Evolutionary conservation across 2,113 vertebrate genomes (phyloP).

Genomic region (Sebastes schlegelii): DNA sequence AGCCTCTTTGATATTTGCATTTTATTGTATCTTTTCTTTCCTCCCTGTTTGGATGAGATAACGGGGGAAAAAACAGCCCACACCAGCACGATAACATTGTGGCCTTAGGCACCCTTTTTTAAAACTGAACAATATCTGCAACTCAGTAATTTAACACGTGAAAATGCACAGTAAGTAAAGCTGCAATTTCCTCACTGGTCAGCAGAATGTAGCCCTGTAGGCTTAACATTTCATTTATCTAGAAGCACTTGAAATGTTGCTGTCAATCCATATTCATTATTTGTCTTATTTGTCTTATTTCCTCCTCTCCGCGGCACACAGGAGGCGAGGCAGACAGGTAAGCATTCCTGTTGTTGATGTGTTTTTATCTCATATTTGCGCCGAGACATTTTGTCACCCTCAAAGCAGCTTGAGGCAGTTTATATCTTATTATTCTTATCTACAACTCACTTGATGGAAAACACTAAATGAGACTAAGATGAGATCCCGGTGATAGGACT

Average conservation of each 20-base stretch:
- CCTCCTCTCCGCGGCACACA: constrained; percentile 54
- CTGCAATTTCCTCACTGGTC: constrained; percentile 61
- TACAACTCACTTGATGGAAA: constrained; percentile 67
- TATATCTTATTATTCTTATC: constrained; percentile 74
- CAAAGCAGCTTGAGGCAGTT: constrained; percentile 44
- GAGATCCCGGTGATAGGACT: constrained; percentile 52
- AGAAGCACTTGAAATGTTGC: constrained; percentile 48
- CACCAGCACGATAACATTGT: constrained; percentile 57
- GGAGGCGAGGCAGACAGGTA: constrained; percentile 79
- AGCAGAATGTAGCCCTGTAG: constrained; percentile 65
- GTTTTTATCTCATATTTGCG: constrained; percentile 54
- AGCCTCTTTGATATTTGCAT: constrained; percentile 55
- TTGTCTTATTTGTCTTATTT: constrained; percentile 66
- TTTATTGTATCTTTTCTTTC: constrained; percentile 44
- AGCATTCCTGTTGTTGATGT: constrained; percentile 54
- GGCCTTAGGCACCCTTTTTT: constrained; percentile 47
- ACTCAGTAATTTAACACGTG: constrained; percentile 59
- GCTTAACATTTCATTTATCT: constrained; percentile 53
- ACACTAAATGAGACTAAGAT: constrained; percentile 68
- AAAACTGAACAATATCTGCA: constrained; percentile 57
- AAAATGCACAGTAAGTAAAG: constrained; percentile 78
- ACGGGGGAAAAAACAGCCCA: constrained; percentile 15
- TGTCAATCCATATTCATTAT: constrained; percentile 64
- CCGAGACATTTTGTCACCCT: constrained; percentile 53
- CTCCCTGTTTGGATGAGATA: constrained; percentile 61